A percentile compares a stretch with the other conserved stretches of the same genome.
Evolutionary conservation across 2,888 invertebrate genomes (phyloP).

Genomic region (Cephus nigrinus): DNA sequence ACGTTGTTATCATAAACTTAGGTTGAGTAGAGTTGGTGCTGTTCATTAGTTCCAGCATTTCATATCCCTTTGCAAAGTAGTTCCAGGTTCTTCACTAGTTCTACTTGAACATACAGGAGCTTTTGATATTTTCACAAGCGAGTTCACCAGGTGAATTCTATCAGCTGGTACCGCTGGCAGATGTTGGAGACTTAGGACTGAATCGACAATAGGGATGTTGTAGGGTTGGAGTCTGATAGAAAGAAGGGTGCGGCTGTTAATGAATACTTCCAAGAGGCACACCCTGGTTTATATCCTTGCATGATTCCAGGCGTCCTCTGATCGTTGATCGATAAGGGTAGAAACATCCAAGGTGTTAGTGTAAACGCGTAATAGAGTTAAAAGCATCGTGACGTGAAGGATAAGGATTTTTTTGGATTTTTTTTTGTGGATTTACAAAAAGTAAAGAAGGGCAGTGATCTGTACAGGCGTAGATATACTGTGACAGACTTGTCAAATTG

Average conservation of each 20-base stretch:
- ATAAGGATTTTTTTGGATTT: background rate
- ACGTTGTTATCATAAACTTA: constrained; percentile 1
- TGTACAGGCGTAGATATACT: background rate
- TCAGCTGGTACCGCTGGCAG: background rate
- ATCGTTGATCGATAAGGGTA: constrained; percentile 18
- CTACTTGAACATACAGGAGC: background rate
- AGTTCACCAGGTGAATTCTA: background rate
- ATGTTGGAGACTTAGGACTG: background rate
- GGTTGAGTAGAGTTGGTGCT: constrained; percentile 7
- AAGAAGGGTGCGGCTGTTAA: constrained; percentile 50
- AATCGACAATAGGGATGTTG: background rate
- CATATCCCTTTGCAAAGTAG: background rate
- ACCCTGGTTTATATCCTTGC: constrained; percentile 44
- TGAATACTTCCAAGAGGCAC: constrained; percentile 43
- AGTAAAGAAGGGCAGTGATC: background rate
- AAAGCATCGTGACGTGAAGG: background rate
- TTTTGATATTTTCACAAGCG: background rate
- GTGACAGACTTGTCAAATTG: background rate
- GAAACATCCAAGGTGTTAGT: background rate
- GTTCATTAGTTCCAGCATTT: constrained; percentile 7
- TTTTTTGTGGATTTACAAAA: background rate
- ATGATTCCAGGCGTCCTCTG: constrained; percentile 12
- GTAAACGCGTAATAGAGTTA: background rate
- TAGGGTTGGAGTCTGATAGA: constrained; percentile 13
- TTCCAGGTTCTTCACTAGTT: constrained; percentile 12